phyloP scores from a whole-genome alignment of 2,888 invertebrate species.

The Omphaloscelis lunosa region DNA sequence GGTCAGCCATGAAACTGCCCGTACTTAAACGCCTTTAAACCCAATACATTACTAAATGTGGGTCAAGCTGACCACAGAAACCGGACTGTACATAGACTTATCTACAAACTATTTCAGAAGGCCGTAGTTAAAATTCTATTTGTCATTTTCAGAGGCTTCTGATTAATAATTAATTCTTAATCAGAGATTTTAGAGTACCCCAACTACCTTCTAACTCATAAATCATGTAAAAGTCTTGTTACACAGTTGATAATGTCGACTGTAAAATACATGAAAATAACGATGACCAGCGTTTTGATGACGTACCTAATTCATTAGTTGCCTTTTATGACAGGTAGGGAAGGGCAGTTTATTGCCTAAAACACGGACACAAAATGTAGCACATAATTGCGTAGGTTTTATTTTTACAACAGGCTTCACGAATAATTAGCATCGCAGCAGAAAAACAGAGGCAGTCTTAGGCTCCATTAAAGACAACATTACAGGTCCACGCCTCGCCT shows the following conservation, averaged over 20 bases:
- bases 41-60: slow-evolving; percentile 63
- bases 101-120: slow-evolving; percentile 22
- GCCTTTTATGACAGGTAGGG: slow-evolving; percentile 25
- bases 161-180: slow-evolving; percentile 38
- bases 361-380: not conserved
- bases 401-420: slow-evolving; percentile 20
- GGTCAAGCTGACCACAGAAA: slow-evolving; percentile 58
- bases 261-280: not conserved
- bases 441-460: slow-evolving; percentile 41
- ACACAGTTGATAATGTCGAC: not conserved
- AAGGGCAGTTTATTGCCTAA: slow-evolving; percentile 20
- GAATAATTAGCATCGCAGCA: slow-evolving; percentile 38
- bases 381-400: slow-evolving; percentile 18
- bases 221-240: slow-evolving; percentile 21
- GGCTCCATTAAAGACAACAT: slow-evolving; percentile 57
- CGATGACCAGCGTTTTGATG: slow-evolving; percentile 1
- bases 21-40: slow-evolving; percentile 62
- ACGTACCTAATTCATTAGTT: slow-evolving; percentile 21
- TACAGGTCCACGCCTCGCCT: slow-evolving; percentile 35
- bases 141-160: slow-evolving; percentile 44
- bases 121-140: slow-evolving; percentile 40
- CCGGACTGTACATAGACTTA: not conserved
- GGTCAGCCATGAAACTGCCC: slow-evolving; percentile 58
- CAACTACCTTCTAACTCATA: not conserved
- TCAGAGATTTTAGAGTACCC: slow-evolving; percentile 19